Evolutionary conservation across 2,888 invertebrate species (phyloP).

Genomic region (Galerucella calmariensis): DNA sequence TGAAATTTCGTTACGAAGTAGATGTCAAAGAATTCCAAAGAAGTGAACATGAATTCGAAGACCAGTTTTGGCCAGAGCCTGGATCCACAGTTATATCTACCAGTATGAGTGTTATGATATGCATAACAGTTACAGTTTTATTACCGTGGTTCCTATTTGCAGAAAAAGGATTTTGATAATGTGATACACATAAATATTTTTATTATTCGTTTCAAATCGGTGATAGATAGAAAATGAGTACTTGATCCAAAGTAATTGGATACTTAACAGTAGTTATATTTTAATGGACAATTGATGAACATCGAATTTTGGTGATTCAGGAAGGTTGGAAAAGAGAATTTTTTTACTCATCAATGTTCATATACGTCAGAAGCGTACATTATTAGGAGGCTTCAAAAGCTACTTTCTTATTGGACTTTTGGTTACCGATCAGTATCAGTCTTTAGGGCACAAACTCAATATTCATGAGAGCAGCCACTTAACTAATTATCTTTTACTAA

Average conservation of each 20-base stretch:
- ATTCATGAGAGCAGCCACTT: too few species aligned
- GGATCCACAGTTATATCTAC: slow-evolving; percentile 63
- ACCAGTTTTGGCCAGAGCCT: slow-evolving; percentile 56
- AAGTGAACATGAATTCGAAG: slow-evolving; percentile 64
- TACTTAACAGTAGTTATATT: too few species aligned
- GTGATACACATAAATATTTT: not conserved
- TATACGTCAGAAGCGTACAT: too few species aligned
- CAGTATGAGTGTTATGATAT: slow-evolving; percentile 67
- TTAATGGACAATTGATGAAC: too few species aligned
- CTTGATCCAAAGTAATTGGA: not conserved
- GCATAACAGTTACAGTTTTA: slow-evolving; percentile 66
- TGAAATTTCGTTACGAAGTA: slow-evolving; percentile 69
- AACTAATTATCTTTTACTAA: too few species aligned
- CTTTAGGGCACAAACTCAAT: too few species aligned
- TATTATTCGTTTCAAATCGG: not conserved
- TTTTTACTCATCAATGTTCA: too few species aligned
- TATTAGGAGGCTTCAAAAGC: too few species aligned
- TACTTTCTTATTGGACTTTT: too few species aligned
- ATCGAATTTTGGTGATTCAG: too few species aligned
- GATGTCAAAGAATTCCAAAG: slow-evolving; percentile 68
- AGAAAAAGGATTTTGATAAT: slow-evolving; percentile 18
- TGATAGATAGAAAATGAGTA: not conserved
- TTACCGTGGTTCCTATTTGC: slow-evolving; percentile 58
- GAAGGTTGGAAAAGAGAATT: too few species aligned
- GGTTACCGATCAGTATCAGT: too few species aligned